Conservation (phyloP, 2,113 vertebrate genomes). For the Eolophus roseicapilla region DNA sequence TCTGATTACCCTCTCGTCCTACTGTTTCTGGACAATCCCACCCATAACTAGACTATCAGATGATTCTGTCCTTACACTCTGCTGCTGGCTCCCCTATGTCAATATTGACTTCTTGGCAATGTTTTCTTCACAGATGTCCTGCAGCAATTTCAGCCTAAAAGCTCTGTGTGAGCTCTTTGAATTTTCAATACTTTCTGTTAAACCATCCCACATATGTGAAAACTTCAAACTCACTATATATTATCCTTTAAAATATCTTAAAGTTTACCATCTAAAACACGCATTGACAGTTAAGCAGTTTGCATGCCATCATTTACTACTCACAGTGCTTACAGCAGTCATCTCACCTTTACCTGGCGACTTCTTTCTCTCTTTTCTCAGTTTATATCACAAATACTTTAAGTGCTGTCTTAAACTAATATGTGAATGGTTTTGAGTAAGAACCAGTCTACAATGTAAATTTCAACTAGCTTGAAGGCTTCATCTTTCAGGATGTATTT, state of each 20-base stretch:
- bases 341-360: not conserved
- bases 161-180: not conserved
- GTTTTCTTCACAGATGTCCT: not conserved
- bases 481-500: not conserved
- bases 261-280: not conserved
- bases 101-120: not conserved
- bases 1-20: not conserved
- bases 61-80: not conserved
- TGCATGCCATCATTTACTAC: not conserved
- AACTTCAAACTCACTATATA: not conserved
- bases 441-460: not conserved
- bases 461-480: not conserved
- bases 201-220: not conserved
- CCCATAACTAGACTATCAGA: no score
- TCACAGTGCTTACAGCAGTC: not conserved
- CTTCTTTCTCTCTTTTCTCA: not conserved
- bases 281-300: not conserved
- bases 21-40: not conserved
- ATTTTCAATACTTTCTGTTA: not conserved
- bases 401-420: not conserved
- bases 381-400: not conserved
- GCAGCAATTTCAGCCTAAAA: not conserved
- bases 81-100: not conserved
- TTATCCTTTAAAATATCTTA: not conserved
- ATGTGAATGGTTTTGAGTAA: not conserved